Percentiles rank a stretch among this genome's conserved stretches.
These are phyloP conservation scores for Eupeodes luniger DNA, from an alignment of 2,888 invertebrate genomes.

Conservation along the genomic window DNA sequence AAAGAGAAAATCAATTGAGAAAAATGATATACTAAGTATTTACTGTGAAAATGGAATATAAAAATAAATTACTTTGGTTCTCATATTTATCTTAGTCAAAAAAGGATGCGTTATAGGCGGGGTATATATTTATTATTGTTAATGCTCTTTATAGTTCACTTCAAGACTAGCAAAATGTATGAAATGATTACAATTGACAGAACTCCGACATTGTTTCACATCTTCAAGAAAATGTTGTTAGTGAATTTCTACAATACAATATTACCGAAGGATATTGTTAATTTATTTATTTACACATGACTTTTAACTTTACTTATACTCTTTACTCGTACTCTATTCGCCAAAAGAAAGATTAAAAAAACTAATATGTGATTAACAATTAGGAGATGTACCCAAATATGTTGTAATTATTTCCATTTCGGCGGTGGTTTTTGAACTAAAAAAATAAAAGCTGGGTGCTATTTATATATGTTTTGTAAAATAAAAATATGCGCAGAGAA, in stretches of 20 bases:
- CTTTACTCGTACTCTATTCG: background rate
- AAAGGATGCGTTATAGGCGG: constrained; percentile 84
- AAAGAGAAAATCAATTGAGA: constrained; percentile 37
- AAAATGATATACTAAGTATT: constrained; percentile 57
- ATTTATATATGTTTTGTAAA: constrained; percentile 17
- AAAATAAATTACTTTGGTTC: constrained; percentile 80
- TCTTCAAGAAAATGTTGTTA: constrained; percentile 60
- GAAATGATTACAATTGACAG: constrained; percentile 83
- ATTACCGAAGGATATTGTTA: constrained; percentile 1
- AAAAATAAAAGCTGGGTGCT: constrained; percentile 61
- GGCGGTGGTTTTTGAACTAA: constrained; percentile 67
- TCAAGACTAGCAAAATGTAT: constrained; percentile 76
- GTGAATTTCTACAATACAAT: background rate
- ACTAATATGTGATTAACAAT: constrained; percentile 71
- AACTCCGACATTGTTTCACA: constrained; percentile 83
- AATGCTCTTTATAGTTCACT: constrained; percentile 73
- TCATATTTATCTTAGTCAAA: constrained; percentile 84
- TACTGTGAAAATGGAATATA: constrained; percentile 70
- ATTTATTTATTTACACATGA: background rate
- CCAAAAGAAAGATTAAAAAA: constrained; percentile 30
- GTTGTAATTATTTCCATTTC: constrained; percentile 84
- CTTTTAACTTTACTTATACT: constrained; percentile 25
- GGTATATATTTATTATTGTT: constrained; percentile 79
- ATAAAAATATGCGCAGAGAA: constrained; percentile 78
- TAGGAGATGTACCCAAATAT: constrained; percentile 84